phyloP scores from a whole-genome alignment of 2,888 invertebrate species.

The Microctonus aethiopoides region DNA sequence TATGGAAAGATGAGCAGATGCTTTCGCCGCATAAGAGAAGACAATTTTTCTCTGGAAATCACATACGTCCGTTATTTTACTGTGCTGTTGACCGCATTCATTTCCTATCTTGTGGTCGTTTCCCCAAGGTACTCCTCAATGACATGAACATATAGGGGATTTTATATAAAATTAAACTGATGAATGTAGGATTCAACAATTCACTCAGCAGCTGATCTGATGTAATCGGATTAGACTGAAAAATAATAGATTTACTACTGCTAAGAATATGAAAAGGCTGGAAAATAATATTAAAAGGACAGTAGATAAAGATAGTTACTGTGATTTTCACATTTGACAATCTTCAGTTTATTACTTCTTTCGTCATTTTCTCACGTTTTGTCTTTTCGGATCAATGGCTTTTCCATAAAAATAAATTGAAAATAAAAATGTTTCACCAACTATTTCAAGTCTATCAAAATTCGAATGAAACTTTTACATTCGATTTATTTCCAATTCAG shows the following conservation, averaged over 20 bases:
- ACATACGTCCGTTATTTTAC: constrained; percentile 16
- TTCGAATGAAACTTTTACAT: constrained; percentile 16
- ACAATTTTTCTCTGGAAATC: constrained; percentile 24
- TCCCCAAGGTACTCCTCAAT: constrained; percentile 16
- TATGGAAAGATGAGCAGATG: constrained; percentile 22
- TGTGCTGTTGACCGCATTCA: constrained; percentile 12
- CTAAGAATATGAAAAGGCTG: not conserved
- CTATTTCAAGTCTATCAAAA: constrained; percentile 10
- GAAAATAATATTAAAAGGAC: no score
- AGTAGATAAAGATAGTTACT: no score
- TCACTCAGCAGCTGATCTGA: not conserved
- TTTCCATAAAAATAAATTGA: not conserved
- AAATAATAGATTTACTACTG: not conserved
- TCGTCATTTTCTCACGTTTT: not conserved
- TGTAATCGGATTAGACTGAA: not conserved
- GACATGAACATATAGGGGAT: not conserved
- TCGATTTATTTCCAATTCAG: constrained; percentile 22
- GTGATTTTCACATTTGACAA: no score
- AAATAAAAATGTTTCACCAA: not conserved
- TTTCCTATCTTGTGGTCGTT: constrained; percentile 1
- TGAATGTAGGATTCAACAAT: not conserved
- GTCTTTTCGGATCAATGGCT: not conserved
- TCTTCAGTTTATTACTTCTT: not conserved
- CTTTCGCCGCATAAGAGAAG: not conserved
- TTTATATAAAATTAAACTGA: not conserved